Conservation (phyloP, 2,113 vertebrate species). For the Recurvirostra avosetta region DNA sequence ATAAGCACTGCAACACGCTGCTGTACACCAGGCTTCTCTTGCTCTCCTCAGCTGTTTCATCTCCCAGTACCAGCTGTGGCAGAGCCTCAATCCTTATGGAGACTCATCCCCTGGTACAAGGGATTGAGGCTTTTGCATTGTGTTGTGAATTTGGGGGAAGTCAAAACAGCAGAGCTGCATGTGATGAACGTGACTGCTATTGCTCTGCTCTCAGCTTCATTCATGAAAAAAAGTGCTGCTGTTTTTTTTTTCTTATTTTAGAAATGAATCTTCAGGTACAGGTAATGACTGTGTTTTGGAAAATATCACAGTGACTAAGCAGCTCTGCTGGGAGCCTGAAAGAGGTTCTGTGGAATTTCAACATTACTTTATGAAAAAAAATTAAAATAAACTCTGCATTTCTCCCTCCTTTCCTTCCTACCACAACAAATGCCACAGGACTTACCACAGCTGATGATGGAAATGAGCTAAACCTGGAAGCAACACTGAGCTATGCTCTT, state of each 20-base stretch:
- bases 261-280: neutral
- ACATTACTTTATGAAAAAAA: neutral
- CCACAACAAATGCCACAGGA: neutral
- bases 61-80: neutral
- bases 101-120: neutral
- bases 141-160: neutral
- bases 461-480: neutral
- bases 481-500: neutral
- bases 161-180: neutral
- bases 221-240: neutral
- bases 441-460: neutral
- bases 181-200: neutral
- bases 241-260: neutral
- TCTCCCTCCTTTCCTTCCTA: neutral
- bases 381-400: neutral
- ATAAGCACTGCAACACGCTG: neutral
- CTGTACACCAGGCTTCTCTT: neutral
- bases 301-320: neutral
- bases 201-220: neutral
- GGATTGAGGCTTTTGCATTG: neutral
- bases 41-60: neutral
- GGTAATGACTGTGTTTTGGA: neutral
- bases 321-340: neutral
- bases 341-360: neutral
- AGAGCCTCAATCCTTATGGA: neutral